These are phyloP conservation scores for Amiota mariae DNA, from an alignment of 2,888 invertebrate genomes.

Conservation along the genomic window DNA sequence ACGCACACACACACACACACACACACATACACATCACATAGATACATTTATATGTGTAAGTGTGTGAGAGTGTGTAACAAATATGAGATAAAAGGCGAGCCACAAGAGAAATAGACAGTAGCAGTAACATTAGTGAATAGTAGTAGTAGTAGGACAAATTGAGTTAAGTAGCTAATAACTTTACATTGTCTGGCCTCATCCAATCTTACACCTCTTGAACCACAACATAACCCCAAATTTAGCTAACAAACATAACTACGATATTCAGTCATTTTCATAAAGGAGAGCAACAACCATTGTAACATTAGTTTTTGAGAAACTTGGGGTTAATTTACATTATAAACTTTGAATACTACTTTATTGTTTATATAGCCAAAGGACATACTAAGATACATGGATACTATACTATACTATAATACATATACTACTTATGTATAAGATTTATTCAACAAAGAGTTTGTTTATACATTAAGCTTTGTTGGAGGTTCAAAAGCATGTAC, in stretches of 20 bases:
- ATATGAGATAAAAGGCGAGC: background rate
- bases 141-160: background rate
- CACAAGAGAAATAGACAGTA: background rate
- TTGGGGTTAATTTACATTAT: constrained; percentile 67
- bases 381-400: constrained; percentile 49
- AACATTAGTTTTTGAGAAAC: constrained; percentile 47
- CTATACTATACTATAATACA: no score
- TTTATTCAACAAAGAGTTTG: no score
- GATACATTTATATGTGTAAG: background rate
- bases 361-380: constrained; percentile 53
- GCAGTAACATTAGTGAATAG: background rate
- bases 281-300: background rate
- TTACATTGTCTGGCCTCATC: background rate
- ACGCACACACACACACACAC: background rate
- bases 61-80: background rate
- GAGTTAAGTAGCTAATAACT: constrained; percentile 3
- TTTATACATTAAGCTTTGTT: no score
- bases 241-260: no score
- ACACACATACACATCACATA: background rate
- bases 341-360: constrained; percentile 66
- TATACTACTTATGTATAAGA: no score
- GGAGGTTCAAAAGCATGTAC: background rate
- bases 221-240: no score
- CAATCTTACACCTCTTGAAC: no score
- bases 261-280: no score